These are phyloP conservation scores for Panthera leo DNA, from an alignment of 2,113 vertebrate genomes.

Conservation along the genomic window DNA sequence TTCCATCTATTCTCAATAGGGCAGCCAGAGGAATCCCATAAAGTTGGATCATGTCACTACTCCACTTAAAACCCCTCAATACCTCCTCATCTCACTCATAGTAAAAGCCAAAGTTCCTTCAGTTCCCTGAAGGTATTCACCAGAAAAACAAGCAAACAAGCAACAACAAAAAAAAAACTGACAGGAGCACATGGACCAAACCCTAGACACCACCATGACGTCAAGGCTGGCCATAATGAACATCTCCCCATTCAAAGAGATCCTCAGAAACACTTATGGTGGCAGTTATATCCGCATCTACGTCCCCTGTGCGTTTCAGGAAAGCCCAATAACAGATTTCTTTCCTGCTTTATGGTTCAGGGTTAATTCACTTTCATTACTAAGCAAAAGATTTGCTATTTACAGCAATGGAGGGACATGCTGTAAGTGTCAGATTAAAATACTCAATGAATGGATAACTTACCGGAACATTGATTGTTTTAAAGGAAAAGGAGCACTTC, in stretches of 20 bases:
- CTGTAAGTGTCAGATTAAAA: neutral
- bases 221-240: neutral
- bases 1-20: neutral
- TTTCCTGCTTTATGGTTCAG: neutral
- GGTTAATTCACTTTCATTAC: slow-evolving; percentile 15
- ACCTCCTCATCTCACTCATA: neutral
- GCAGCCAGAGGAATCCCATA: neutral
- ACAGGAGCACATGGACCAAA: neutral
- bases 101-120: neutral
- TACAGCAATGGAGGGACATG: neutral
- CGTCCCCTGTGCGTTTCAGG: neutral
- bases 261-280: neutral
- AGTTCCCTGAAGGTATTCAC: neutral
- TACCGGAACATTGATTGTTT: slow-evolving; percentile 6
- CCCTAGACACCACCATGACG: neutral
- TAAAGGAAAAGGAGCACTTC: slow-evolving; percentile 44
- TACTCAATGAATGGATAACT: neutral
- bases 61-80: neutral
- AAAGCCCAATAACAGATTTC: neutral
- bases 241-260: neutral
- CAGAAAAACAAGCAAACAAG: slow-evolving; percentile 3
- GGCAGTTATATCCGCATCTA: neutral
- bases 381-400: neutral
- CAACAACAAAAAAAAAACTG: neutral
- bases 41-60: neutral